A percentile compares a stretch with the other conserved stretches of the same genome.
Conservation (phyloP, 35 echinoderm and acorn worm genomes). For the Heliocidaris erythrogramma region DNA sequence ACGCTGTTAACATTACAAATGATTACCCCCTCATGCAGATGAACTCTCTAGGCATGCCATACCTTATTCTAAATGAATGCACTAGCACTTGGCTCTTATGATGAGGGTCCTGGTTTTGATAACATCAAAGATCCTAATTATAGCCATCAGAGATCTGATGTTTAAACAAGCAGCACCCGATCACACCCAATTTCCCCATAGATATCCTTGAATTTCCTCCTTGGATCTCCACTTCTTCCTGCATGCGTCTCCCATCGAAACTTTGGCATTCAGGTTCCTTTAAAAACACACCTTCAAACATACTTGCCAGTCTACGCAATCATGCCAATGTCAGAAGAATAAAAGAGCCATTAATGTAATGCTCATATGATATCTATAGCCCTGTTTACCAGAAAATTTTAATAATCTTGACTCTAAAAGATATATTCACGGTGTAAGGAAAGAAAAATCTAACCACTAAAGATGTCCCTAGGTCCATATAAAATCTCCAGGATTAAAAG, state of each 20-base stretch:
- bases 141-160: neutral
- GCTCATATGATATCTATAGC: no score
- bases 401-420: no score
- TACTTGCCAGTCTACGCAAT: no score
- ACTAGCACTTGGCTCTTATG: neutral
- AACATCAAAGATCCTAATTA: neutral
- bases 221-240: neutral
- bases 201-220: slow-evolving; percentile 11
- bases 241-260: neutral
- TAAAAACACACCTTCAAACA: no score
- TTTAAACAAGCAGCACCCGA: slow-evolving; percentile 2
- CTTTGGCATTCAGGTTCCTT: neutral
- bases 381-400: no score
- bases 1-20: no score
- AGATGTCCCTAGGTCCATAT: no score
- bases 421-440: no score
- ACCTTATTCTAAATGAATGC: neutral
- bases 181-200: neutral
- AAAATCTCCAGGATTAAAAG: no score
- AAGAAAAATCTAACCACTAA: no score
- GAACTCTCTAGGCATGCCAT: neutral
- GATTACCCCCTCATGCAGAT: neutral
- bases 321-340: no score
- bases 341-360: no score
- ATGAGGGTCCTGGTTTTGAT: neutral